Evolutionary conservation across 1,140 invertebrate genomes (phyloP).

Genomic region (Bombus confusus): DNA sequence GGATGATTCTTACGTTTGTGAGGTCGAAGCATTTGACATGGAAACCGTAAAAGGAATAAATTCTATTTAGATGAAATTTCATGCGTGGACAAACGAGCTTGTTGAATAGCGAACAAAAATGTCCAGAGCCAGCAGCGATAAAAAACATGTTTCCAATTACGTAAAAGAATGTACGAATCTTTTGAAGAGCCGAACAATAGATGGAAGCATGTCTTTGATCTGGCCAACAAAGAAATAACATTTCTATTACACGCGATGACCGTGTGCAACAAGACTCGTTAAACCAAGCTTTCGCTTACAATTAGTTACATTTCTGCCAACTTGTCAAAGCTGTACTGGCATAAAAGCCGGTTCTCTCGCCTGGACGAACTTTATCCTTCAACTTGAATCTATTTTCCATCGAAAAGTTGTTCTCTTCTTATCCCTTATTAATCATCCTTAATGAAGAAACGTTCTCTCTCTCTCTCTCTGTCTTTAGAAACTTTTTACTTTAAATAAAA

Average conservation of each 20-base stretch:
- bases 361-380: neutral
- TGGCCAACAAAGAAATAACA: neutral
- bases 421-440: neutral
- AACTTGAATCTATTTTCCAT: neutral
- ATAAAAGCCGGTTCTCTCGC: neutral
- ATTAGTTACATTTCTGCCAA: neutral
- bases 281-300: neutral
- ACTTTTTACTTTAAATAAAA: neutral
- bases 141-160: neutral
- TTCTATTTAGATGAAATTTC: neutral
- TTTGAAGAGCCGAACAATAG: neutral
- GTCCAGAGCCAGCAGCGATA: too few relatives aligned
- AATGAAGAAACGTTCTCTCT: neutral
- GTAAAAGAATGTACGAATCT: neutral
- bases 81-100: neutral
- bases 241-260: neutral
- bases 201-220: slow-evolving; percentile 5
- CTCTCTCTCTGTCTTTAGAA: too few relatives aligned
- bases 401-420: neutral
- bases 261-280: neutral
- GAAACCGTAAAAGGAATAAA: neutral
- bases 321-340: neutral
- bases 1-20: neutral
- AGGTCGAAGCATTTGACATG: neutral
- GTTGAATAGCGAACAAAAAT: neutral